These are phyloP conservation scores for Panzeria rudis DNA, from an alignment of 2,888 invertebrate species.

Conservation along the genomic window DNA sequence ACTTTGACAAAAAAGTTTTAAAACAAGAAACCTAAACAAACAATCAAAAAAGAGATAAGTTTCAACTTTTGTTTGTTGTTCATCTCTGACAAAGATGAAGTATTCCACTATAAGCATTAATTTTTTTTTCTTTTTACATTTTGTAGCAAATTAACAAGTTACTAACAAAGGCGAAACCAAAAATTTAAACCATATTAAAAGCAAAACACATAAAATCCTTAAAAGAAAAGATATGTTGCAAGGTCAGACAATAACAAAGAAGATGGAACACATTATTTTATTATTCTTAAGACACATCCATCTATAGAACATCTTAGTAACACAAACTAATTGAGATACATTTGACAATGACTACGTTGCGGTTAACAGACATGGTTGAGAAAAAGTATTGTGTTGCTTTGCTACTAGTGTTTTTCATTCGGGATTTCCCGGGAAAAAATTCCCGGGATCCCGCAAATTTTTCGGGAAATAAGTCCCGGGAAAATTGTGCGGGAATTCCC, in stretches of 20 bases:
- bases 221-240: background rate
- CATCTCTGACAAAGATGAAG: background rate
- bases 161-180: background rate
- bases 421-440: too few species aligned
- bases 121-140: background rate
- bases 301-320: background rate
- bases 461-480: too few species aligned
- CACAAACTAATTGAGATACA: slow-evolving; percentile 7
- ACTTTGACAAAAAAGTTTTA: background rate
- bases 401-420: too few species aligned
- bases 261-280: background rate
- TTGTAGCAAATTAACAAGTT: background rate
- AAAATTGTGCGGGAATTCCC: too few species aligned
- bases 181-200: background rate
- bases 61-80: background rate
- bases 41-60: background rate
- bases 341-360: background rate
- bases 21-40: slow-evolving; percentile 8
- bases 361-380: background rate
- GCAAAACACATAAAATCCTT: background rate
- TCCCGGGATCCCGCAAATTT: too few species aligned
- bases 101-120: background rate
- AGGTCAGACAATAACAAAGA: slow-evolving; percentile 29
- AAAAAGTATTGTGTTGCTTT: background rate
- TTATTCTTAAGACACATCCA: background rate